Evolutionary conservation across 2,888 invertebrate genomes (phyloP).

Genomic region (Melanchra persicariae): DNA sequence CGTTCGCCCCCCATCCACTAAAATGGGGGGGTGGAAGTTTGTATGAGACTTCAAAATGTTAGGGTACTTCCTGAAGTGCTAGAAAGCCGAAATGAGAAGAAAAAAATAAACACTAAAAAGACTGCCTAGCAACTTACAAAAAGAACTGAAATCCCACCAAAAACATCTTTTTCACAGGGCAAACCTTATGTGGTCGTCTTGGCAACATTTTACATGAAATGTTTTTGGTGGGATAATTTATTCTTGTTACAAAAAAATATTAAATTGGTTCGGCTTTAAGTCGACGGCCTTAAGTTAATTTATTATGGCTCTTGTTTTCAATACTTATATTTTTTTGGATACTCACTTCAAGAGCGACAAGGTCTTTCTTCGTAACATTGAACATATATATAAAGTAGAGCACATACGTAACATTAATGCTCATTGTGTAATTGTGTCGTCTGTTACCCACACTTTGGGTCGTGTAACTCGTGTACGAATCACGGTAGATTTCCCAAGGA

Average conservation of each 20-base stretch:
- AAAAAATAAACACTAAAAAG: no score
- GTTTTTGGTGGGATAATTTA: no score
- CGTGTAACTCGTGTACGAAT: constrained; percentile 61
- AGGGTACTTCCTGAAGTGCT: no score
- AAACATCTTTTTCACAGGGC: no score
- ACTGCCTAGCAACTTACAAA: no score
- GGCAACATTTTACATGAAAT: no score
- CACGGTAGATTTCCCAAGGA: constrained; percentile 58
- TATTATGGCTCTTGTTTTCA: neutral
- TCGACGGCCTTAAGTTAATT: constrained; percentile 1
- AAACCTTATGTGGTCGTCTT: no score
- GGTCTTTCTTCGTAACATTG: constrained; percentile 22
- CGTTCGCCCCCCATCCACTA: no score
- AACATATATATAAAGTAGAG: constrained; percentile 31
- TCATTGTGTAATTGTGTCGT: constrained; percentile 41
- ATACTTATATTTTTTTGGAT: neutral
- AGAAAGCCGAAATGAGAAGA: no score
- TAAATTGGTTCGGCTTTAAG: constrained; percentile 1
- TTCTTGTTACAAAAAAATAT: constrained; percentile 3
- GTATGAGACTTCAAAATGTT: no score
- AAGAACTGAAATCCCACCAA: no score
- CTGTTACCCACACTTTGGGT: constrained; percentile 51
- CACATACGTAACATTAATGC: constrained; percentile 40
- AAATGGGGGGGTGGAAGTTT: no score
- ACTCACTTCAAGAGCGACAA: constrained; percentile 23